These are phyloP conservation scores for Bufotes viridis DNA, from an alignment of 2,797 vertebrate species.

Conservation along the genomic window DNA sequence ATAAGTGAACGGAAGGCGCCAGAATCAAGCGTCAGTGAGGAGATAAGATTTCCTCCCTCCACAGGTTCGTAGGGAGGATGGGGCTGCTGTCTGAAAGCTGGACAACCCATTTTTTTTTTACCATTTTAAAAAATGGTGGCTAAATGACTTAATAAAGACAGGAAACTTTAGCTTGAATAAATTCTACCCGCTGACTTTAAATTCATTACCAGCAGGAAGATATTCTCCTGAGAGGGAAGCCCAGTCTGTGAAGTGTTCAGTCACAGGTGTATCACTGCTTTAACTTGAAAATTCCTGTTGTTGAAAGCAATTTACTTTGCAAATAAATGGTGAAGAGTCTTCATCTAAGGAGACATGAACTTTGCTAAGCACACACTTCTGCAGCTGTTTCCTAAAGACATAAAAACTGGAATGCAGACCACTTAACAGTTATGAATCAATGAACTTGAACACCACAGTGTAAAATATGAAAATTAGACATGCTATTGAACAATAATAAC, in stretches of 20 bases:
- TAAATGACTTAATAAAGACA: neutral
- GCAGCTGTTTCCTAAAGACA: neutral
- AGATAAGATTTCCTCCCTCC: no score
- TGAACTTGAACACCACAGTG: neutral
- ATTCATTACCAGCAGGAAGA: neutral
- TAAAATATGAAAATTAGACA: neutral
- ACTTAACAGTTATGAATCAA: neutral
- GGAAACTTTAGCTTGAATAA: neutral
- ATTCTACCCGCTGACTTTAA: neutral
- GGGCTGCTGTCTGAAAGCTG: no score
- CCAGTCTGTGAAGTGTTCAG: neutral
- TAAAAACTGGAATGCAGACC: neutral
- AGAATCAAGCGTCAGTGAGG: no score
- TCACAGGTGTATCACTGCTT: neutral
- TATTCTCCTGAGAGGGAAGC: neutral
- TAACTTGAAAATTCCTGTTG: slow-evolving; percentile 19
- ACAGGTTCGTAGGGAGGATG: no score
- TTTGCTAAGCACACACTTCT: slow-evolving; percentile 3
- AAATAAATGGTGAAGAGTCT: slow-evolving; percentile 10
- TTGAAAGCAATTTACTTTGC: slow-evolving; percentile 20
- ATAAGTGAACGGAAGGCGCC: no score
- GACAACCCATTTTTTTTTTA: neutral
- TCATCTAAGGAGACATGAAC: neutral
- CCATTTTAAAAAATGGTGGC: neutral
- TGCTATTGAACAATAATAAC: neutral